Percentiles rank a stretch among this genome's conserved stretches.
Conservation (phyloP, 2,113 vertebrate genomes). For the Petrocephalus zakoni region DNA sequence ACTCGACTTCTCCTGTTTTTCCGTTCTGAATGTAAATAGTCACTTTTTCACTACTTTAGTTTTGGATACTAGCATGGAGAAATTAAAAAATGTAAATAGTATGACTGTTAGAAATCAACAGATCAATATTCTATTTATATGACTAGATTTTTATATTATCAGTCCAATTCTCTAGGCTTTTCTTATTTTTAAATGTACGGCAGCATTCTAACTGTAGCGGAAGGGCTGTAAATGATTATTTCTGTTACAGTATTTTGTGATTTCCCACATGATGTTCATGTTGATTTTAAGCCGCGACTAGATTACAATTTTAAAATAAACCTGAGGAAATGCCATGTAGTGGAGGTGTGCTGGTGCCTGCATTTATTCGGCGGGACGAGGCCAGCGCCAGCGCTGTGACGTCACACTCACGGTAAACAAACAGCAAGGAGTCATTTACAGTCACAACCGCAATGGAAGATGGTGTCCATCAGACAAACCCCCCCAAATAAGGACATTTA, state of each 20-base stretch:
- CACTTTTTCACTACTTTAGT: constrained; percentile 52
- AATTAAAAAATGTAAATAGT: constrained; percentile 79
- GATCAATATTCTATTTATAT: constrained; percentile 88
- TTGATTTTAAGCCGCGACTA: not conserved
- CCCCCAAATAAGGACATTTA: not conserved
- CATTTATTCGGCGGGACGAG: not conserved
- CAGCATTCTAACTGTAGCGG: constrained; percentile 60
- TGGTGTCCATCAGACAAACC: not conserved
- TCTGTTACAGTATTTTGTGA: constrained; percentile 33
- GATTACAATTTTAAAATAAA: not conserved
- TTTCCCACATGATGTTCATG: not conserved
- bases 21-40: not conserved
- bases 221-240: constrained; percentile 51
- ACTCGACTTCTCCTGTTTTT: not conserved
- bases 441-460: not conserved
- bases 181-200: constrained; percentile 43
- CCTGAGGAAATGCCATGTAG: not conserved
- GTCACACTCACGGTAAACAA: not conserved
- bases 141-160: constrained; percentile 85
- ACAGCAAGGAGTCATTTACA: not conserved
- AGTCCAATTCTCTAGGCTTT: constrained; percentile 72
- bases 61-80: constrained; percentile 60
- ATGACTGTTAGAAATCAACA: constrained; percentile 60
- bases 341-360: not conserved
- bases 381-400: not conserved